phyloP scores from a whole-genome alignment of 2,113 vertebrate species.

The Phaetusa simplex region DNA sequence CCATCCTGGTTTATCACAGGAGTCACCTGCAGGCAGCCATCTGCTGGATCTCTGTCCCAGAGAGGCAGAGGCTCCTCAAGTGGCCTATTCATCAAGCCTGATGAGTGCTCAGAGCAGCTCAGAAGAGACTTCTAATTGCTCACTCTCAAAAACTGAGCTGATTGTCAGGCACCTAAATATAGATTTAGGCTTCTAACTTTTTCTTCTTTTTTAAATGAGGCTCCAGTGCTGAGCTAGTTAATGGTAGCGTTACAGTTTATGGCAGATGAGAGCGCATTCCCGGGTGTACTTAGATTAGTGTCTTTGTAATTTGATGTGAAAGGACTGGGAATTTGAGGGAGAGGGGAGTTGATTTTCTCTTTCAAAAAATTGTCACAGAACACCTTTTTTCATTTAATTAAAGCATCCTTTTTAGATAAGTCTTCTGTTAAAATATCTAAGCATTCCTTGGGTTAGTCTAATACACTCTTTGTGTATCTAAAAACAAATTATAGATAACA shows the following conservation, averaged over 20 bases:
- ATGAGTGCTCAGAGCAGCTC: neutral
- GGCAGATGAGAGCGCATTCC: constrained; percentile 8
- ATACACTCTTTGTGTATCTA: neutral
- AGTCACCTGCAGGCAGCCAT: neutral
- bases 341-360: neutral
- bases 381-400: neutral
- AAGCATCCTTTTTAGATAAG: neutral
- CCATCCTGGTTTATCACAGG: neutral
- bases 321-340: constrained; percentile 1
- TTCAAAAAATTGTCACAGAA: neutral
- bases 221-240: neutral
- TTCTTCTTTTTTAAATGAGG: neutral
- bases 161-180: constrained; percentile 46
- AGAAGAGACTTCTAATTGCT: constrained; percentile 42
- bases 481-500: neutral
- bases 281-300: constrained; percentile 16
- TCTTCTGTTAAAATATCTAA: neutral
- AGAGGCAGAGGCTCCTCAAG: neutral
- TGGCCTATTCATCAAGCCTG: constrained; percentile 29
- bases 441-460: neutral
- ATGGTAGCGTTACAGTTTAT: constrained; percentile 29
- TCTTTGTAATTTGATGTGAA: constrained; percentile 54
- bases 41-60: neutral
- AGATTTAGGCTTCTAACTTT: constrained; percentile 17
- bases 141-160: constrained; percentile 20